Evolutionary conservation across 2,113 vertebrate species (phyloP).

Genomic region (Rousettus leschenaultii): DNA sequence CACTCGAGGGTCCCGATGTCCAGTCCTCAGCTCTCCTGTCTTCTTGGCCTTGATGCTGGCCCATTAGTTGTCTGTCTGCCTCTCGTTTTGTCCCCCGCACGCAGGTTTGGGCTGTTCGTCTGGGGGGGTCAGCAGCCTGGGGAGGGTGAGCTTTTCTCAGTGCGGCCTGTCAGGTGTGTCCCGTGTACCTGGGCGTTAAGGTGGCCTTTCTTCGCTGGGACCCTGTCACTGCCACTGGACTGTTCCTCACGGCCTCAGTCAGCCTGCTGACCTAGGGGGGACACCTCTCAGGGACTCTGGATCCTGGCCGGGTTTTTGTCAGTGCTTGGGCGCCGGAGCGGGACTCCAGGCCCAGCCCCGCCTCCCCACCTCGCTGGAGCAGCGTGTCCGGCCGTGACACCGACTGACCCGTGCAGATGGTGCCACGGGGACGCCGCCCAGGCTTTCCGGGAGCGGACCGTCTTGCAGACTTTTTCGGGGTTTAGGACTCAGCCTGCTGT

Average conservation of each 20-base stretch:
- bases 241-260: background rate
- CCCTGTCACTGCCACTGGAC: accelerated
- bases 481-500: accelerated
- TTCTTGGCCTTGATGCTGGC: too few relatives aligned
- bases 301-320: background rate
- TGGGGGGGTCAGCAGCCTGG: too few relatives aligned
- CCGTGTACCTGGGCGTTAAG: accelerated
- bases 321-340: accelerated
- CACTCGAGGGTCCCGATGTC: background rate
- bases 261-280: accelerated
- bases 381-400: background rate
- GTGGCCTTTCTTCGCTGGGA: background rate
- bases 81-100: accelerated
- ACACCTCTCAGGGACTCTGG: background rate
- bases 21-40: background rate
- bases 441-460: accelerated
- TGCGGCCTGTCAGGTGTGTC: accelerated
- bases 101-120: accelerated
- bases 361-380: too few relatives aligned
- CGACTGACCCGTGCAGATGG: accelerated
- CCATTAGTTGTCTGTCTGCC: accelerated
- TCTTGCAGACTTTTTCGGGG: accelerated
- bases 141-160: accelerated
- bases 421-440: background rate
- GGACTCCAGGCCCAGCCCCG: accelerated